These are phyloP conservation scores for Cataglyphis livida DNA, from an alignment of 2,888 invertebrate species.

Conservation along the genomic window DNA sequence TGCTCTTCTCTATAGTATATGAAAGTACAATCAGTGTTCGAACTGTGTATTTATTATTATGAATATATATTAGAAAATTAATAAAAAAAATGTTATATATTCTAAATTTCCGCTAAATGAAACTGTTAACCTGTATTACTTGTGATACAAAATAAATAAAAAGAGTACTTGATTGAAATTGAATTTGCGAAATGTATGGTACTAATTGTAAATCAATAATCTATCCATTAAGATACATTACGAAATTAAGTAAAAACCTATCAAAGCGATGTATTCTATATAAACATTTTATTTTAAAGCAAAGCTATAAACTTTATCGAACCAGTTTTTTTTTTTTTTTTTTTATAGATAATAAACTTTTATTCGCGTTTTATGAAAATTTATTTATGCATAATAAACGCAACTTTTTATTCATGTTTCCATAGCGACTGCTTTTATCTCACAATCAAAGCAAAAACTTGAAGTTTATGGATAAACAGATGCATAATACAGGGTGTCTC, in stretches of 20 bases:
- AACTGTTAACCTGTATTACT: neutral
- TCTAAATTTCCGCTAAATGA: neutral
- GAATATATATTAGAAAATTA: neutral
- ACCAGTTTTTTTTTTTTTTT: neutral
- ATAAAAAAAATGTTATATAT: neutral
- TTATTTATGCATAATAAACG: conserved; percentile 10
- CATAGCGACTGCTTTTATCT: neutral
- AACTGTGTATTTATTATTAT: neutral
- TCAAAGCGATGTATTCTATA: neutral
- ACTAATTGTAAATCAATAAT: conserved; percentile 2
- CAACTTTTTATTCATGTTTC: neutral
- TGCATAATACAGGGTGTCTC: neutral
- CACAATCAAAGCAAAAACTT: neutral
- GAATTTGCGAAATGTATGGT: neutral
- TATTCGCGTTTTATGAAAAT: neutral
- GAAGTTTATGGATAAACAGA: neutral
- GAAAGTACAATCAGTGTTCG: neutral
- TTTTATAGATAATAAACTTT: conserved; percentile 26
- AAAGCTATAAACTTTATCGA: neutral
- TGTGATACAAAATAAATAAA: neutral
- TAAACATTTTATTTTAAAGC: neutral
- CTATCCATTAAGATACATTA: conserved; percentile 6
- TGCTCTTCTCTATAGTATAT: neutral
- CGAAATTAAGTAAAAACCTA: conserved; percentile 10
- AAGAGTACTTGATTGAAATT: neutral